These are phyloP conservation scores for Reticulitermes lucifugus DNA, from an alignment of 2,888 invertebrate species.

Conservation along the genomic window DNA sequence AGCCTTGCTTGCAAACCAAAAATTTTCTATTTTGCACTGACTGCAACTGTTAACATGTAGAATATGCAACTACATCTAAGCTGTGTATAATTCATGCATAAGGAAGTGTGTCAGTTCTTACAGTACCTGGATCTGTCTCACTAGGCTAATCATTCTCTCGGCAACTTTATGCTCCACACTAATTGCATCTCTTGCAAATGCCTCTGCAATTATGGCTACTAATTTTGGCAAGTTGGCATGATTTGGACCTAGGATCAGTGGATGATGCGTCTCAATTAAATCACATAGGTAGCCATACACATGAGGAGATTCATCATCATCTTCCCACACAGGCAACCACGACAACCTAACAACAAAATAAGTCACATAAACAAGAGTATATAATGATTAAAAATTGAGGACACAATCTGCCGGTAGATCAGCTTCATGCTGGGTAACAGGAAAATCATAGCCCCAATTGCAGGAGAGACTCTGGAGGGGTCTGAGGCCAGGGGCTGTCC, in stretches of 20 bases:
- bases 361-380: too few relatives aligned
- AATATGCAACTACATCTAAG: background rate
- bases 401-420: too few relatives aligned
- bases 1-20: too few relatives aligned
- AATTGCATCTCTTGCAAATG: constrained; percentile 86
- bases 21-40: too few relatives aligned
- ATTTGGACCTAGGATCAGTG: constrained; percentile 85
- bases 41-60: background rate
- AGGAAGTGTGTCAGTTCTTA: background rate
- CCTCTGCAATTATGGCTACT: constrained; percentile 90
- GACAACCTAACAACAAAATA: constrained; percentile 70
- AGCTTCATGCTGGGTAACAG: too few relatives aligned
- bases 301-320: constrained; percentile 94
- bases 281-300: constrained; percentile 97
- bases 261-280: constrained; percentile 91
- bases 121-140: constrained; percentile 86
- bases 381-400: background rate
- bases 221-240: constrained; percentile 91
- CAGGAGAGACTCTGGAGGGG: too few relatives aligned
- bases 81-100: too few relatives aligned
- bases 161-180: constrained; percentile 79
- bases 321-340: constrained; percentile 97
- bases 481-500: too few relatives aligned
- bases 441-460: too few relatives aligned
- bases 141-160: constrained; percentile 84